Conservation (phyloP, 2,113 vertebrate species). For the Pterocles orientalis region DNA sequence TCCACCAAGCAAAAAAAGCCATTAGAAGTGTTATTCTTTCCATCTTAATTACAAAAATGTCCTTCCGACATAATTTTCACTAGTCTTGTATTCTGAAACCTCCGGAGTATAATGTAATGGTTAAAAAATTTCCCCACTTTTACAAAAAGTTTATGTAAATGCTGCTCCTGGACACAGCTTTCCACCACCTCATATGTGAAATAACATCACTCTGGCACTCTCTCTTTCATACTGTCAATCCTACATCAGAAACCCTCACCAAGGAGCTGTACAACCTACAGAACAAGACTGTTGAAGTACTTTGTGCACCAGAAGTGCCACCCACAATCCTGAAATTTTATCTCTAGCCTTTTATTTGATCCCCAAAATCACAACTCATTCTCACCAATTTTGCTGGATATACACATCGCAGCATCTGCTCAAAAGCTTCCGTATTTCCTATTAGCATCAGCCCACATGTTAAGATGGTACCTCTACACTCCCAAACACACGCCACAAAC, state of each 20-base stretch:
- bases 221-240: not conserved
- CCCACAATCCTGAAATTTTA: not conserved
- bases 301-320: not conserved
- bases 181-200: rapidly evolving
- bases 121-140: not conserved
- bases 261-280: rapidly evolving
- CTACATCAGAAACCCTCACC: not conserved
- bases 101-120: rapidly evolving
- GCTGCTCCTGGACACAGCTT: not conserved
- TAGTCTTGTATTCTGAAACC: not conserved
- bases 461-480: not conserved
- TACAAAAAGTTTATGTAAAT: not conserved
- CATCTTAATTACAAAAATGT: not conserved
- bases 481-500: too few relatives aligned
- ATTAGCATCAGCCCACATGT: not conserved
- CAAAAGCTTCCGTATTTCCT: rapidly evolving
- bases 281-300: not conserved
- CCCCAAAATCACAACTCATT: not conserved
- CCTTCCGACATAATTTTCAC: not conserved
- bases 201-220: not conserved
- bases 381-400: not conserved
- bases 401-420: not conserved
- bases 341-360: not conserved
- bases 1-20: not conserved
- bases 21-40: not conserved